A percentile compares a stretch with the other conserved stretches of the same genome.
Evolutionary conservation across 2,797 vertebrate genomes (phyloP).

Genomic region (Parotocinclus haroldoi): DNA sequence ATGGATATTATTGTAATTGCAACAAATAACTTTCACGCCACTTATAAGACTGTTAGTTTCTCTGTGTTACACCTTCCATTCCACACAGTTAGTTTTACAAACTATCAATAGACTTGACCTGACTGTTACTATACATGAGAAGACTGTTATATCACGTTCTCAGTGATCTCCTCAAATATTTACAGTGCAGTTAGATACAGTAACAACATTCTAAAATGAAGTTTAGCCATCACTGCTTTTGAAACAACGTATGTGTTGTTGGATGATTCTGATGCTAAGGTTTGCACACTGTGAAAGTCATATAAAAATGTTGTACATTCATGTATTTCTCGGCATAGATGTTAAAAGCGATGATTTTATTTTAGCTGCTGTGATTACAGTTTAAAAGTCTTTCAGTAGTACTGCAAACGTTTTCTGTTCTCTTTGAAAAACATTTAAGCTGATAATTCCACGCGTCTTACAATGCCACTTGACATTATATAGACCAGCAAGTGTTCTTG

Average conservation of each 20-base stretch:
- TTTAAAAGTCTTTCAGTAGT: slow-evolving; percentile 5
- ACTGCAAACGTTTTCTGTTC: no score
- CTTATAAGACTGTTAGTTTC: slow-evolving; percentile 71
- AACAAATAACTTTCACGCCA: slow-evolving; percentile 55
- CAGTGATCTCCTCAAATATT: slow-evolving; percentile 29
- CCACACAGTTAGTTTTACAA: slow-evolving; percentile 36
- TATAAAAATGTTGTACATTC: slow-evolving; percentile 11
- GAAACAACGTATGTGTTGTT: background rate
- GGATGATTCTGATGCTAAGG: slow-evolving; percentile 9
- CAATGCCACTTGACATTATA: slow-evolving; percentile 55
- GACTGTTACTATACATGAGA: slow-evolving; percentile 69
- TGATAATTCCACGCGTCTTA: slow-evolving; percentile 66
- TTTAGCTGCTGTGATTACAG: slow-evolving; percentile 56
- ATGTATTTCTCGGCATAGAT: slow-evolving; percentile 35
- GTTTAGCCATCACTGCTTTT: slow-evolving; percentile 9
- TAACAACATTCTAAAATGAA: slow-evolving; percentile 2
- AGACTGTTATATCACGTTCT: slow-evolving; percentile 69
- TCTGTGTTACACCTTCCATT: slow-evolving; percentile 55
- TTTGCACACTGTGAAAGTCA: slow-evolving; percentile 24
- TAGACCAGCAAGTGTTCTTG: slow-evolving; percentile 50
- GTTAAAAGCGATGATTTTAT: slow-evolving; percentile 51
- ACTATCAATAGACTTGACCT: slow-evolving; percentile 53
- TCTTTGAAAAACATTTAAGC: slow-evolving; percentile 41
- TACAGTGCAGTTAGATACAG: slow-evolving; percentile 2
- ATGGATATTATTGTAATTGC: slow-evolving; percentile 59